Evolutionary conservation across 1,140 invertebrate species (phyloP), one percentile per base, ranked within the genome.

Genomic region (Idris sp.): DNA sequence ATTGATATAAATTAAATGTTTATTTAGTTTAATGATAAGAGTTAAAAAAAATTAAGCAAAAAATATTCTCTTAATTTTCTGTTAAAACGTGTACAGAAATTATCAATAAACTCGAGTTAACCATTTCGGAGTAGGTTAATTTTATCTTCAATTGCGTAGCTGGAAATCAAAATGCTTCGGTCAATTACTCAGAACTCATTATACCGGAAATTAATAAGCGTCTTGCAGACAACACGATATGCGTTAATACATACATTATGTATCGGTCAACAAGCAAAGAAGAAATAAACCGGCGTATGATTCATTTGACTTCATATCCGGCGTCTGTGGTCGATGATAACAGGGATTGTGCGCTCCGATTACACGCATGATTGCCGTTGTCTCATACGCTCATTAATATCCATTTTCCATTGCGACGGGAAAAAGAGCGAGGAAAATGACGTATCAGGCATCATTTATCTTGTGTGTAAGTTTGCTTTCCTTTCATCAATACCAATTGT

Each of bases 401-500:
- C 82, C 76, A 81, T 84, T 84, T 84, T 79, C 79, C 75, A 73
- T 79, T 69, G 64, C 65, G 74, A 79, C 74, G 76, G 76, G 76
- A 79, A 83, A n/a, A 82, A 74, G 77, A 76, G 71, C 40, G 15
- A 48, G 44, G 35, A 54, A 72, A 79, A 81, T 76, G 65, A 58
- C 67, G 61, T 53, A 79, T 67, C 77, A 40, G 76, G 54, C 69
- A 80, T 83, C 80, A 83, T 83, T 83, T 81, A 83, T 83, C 82
- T 81, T 51, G 72, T n/a, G n/a, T n/a, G n/a, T n/a, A n/a, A 76
- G 77, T 77, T 78, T 72, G 64, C 40, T 38, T 46, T 62, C 69
- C 51, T 67, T 64, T 65, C 78, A 84, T 82, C 80, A 83, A 84
- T 84, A 82, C 79, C 78, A 81, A 82, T 84, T 81, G 73, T 81